A percentile compares a stretch with the other conserved stretches of the same genome.
These are phyloP conservation scores for Syrrhaptes paradoxus DNA, from an alignment of 2,113 vertebrate genomes.

Conservation along the genomic window DNA sequence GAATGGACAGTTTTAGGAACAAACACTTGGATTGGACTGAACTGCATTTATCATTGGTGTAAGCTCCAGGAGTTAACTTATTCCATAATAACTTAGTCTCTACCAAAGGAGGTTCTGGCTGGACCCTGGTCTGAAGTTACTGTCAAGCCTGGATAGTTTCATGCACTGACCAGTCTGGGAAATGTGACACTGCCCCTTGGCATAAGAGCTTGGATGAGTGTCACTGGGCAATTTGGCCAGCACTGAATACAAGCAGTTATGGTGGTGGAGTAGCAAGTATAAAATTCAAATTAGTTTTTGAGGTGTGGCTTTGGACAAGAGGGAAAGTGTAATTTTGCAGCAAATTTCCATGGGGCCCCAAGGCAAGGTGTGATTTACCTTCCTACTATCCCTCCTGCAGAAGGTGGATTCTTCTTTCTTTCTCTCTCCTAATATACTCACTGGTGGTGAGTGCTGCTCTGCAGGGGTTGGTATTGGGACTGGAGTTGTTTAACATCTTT, in stretches of 20 bases:
- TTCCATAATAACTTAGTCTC: not conserved
- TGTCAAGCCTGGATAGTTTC: too few species aligned
- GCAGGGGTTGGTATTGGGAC: too few species aligned
- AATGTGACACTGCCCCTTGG: not conserved
- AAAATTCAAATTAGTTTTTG: not conserved
- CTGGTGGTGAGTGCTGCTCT: too few species aligned
- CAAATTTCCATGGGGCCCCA: not conserved
- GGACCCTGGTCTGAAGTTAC: not conserved
- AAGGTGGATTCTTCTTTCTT: not conserved
- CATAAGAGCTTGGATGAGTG: not conserved
- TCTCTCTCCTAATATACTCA: not conserved
- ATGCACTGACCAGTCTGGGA: too few species aligned
- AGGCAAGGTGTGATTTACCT: not conserved
- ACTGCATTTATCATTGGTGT: not conserved
- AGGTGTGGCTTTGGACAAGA: not conserved
- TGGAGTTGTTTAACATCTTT: too few species aligned
- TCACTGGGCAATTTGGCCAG: not conserved
- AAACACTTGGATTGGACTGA: not conserved
- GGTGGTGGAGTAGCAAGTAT: not conserved
- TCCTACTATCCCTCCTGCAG: not conserved
- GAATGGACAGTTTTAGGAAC: not conserved
- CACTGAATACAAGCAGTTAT: not conserved
- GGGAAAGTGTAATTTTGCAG: not conserved
- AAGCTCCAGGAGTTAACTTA: not conserved
- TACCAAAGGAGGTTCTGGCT: not conserved